Base-by-base conservation (phyloP, 2,113 vertebrate genomes). In the Platycercus adscitus region DNA sequence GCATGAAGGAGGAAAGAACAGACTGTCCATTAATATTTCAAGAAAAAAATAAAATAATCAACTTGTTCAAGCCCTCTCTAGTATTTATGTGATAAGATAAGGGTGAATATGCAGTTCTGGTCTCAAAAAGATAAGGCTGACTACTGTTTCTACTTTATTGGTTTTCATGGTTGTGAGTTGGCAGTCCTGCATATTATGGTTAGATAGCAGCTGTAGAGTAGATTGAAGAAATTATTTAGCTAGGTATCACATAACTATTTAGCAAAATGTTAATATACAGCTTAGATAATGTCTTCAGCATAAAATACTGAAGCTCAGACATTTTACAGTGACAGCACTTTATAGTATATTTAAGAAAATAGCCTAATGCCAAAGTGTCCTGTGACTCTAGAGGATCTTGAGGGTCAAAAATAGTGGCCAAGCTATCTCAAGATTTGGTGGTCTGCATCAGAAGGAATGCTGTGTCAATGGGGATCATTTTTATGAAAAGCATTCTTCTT, bases 81-180 rank as follows among this genome's bases (percentile, higher is more conserved):
- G 10, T 4, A 50, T 76, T 76, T 78, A 2, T 69, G 13, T 70
- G 63, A 80, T 68, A 90, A 93, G 72, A 81, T 91, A 91, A 93
- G 37, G 6, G 11, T 81, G 64, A 92, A 81, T 90, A 86, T 78
- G 9, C 14, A 75, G 31, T 78, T 88, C 60, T 86, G 23, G 13
- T 81, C 60, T 56, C 88, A 75, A 78, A 84, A 94, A 83, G 46
- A 81, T 90, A 95, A 91, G 26, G 17, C 7, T 78, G 33, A 41
- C 43, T 91, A 64, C 64, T 78, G 23, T 66, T 91, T 86, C 79
- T 90, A 11, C 20, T 81, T 50, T 52, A 80, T 66, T 81, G 68
- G 90, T 94, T 94, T 94, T 80, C 46, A n/a, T 64, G 76, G 47
- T 63, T 66, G 7, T 61, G 11, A 2, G 5, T 70, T 47, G 44